Percentiles rank a stretch among this genome's conserved stretches.
These are phyloP conservation scores for Raphicerus campestris DNA, from an alignment of 2,113 vertebrate genomes.

Conservation along the genomic window DNA sequence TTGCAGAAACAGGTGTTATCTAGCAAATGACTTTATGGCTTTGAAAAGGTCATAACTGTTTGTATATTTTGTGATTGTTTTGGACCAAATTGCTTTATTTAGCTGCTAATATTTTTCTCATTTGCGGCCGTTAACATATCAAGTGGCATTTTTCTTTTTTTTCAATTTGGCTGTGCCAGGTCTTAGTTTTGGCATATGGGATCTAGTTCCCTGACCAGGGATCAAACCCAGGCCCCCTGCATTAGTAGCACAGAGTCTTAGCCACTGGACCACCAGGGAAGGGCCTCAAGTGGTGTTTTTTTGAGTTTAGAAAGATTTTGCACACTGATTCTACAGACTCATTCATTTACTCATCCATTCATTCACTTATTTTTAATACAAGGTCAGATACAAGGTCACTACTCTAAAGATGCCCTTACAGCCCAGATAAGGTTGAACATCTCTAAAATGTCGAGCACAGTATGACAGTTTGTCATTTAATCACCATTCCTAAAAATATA, in stretches of 20 bases:
- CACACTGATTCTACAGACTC: neutral
- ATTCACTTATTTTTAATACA: neutral
- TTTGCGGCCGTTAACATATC: neutral
- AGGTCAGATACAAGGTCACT: neutral
- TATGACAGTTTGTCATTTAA: neutral
- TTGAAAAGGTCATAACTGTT: neutral
- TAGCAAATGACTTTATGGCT: neutral
- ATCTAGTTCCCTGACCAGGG: neutral
- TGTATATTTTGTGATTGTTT: neutral
- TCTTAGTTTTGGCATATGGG: neutral
- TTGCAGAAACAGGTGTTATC: neutral
- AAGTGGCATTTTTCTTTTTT: neutral
- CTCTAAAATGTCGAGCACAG: neutral
- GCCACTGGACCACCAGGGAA: neutral
- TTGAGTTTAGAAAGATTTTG: constrained; percentile 3
- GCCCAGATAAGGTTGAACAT: neutral
- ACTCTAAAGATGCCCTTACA: neutral
- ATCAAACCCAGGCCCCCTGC: neutral
- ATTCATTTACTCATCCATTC: neutral
- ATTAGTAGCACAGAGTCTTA: neutral
- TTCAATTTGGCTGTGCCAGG: neutral
- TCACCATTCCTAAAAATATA: neutral
- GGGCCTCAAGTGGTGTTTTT: neutral
- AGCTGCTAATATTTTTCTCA: neutral
- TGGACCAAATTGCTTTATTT: neutral